Base-by-base conservation (phyloP, 2,888 invertebrate species). In the Dimorphilus gyrociliatus region DNA sequence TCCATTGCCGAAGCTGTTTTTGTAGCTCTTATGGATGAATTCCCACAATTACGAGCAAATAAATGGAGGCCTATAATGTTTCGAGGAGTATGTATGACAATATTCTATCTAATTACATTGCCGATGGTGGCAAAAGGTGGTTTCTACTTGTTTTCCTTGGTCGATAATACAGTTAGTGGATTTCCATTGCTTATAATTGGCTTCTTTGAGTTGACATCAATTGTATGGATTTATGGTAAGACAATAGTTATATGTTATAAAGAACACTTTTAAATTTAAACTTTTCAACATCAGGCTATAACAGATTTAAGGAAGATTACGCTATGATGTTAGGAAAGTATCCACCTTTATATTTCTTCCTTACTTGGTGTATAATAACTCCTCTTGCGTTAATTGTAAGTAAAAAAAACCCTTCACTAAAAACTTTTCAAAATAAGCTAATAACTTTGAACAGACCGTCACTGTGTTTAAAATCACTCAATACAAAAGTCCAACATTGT, bases 321-420 rank as follows among this genome's bases (percentile, higher is more conserved):
- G 37, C 45, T 19, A 44, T 55, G 47, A 58, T 58, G 53, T 24
- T 55, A 4, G 55, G 53, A 3, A 32, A 36, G 15, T 38, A 29
- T 16, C 34, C 39, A 2, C 34, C 38, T 21, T 29, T 43, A 12
- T 52, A 45, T 35, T 50, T 48, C 35, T 41, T 41, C 15, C 40
- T 46, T 7, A 44, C 44, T 25, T 55, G 53, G 54, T 36, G 38
- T 13, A 37, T 50, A 23, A 29, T 55, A 4, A 44, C 53, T 3
- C 55, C 57, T 1, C 13, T 50, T 1, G 36, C 49, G 16, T 37
- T 57, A 8, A 12, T 50, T 35, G 55, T 57, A 35, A 44, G n/a
- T n/a, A n/a, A n/a, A n/a, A n/a, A n/a, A n/a, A n/a, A n/a, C n/a
- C n/a, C n/a, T n/a, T n/a, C n/a, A n/a, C n/a, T n/a, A n/a, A n/a